Evolutionary conservation across 2,888 invertebrate genomes (phyloP).

Genomic region (Crioceris asparagi): DNA sequence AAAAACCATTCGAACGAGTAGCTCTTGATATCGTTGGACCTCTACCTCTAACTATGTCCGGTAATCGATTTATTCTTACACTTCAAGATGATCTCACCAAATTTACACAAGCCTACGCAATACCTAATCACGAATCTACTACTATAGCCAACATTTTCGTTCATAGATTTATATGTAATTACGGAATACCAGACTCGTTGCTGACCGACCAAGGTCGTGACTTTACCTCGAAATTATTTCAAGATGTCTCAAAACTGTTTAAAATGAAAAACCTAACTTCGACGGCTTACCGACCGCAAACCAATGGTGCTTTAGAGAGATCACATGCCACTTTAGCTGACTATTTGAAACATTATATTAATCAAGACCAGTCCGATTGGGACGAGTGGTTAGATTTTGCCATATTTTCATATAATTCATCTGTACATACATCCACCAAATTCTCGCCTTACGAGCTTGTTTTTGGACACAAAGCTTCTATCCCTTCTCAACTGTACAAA

Average conservation of each 20-base stretch:
- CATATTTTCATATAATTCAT: slow-evolving; percentile 26
- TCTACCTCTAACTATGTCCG: slow-evolving; percentile 22
- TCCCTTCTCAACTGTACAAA: slow-evolving; percentile 19
- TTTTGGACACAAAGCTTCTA: slow-evolving; percentile 24
- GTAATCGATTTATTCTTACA: slow-evolving; percentile 30
- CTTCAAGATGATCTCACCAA: slow-evolving; percentile 30
- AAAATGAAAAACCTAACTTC: slow-evolving; percentile 25
- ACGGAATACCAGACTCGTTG: slow-evolving; percentile 15
- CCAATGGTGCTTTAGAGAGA: slow-evolving; percentile 8
- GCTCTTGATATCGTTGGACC: slow-evolving; percentile 28
- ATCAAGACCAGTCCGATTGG: slow-evolving; percentile 23
- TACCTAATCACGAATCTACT: slow-evolving; percentile 24
- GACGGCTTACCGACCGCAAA: slow-evolving; percentile 28
- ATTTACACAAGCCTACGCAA: slow-evolving; percentile 23
- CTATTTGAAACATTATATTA: slow-evolving; percentile 26
- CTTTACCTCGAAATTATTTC: slow-evolving; percentile 28
- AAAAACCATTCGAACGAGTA: slow-evolving; percentile 23
- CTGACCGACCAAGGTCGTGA: slow-evolving; percentile 32
- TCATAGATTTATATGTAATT: slow-evolving; percentile 19
- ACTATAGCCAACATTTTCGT: slow-evolving; percentile 19
- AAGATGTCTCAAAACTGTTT: slow-evolving; percentile 26
- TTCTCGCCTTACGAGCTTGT: slow-evolving; percentile 28
- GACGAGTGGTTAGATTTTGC: slow-evolving; percentile 26
- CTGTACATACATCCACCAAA: slow-evolving; percentile 25
- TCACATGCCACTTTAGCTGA: slow-evolving; percentile 6